A percentile compares a stretch with the other conserved stretches of the same genome.
These are phyloP conservation scores for Hafferia zeledoni DNA, from an alignment of 2,797 vertebrate genomes.

Conservation along the genomic window DNA sequence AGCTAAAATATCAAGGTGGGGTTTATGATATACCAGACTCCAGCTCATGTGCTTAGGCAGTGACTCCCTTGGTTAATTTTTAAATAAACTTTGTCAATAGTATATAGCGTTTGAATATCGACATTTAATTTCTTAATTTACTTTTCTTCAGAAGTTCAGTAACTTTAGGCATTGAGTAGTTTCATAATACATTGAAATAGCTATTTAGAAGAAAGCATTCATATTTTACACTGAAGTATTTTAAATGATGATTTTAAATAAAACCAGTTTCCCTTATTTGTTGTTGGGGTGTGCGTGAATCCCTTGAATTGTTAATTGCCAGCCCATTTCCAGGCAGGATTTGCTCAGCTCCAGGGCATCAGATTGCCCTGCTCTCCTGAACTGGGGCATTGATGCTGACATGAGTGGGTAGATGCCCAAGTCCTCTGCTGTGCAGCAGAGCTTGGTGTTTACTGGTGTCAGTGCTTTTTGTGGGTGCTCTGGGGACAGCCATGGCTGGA, in stretches of 20 bases:
- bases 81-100: neutral
- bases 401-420: neutral
- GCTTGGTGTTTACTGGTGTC: neutral
- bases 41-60: neutral
- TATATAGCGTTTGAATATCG: neutral
- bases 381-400: neutral
- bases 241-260: neutral
- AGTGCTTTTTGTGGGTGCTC: neutral
- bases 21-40: neutral
- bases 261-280: neutral
- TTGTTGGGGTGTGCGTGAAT: neutral
- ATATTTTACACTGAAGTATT: neutral
- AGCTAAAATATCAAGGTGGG: neutral
- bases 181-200: neutral
- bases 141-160: neutral
- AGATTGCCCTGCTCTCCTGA: neutral
- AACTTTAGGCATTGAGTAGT: neutral
- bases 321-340: neutral
- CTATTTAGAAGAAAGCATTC: neutral
- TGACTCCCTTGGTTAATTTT: neutral
- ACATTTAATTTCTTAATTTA: neutral
- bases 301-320: neutral
- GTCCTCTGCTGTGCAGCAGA: neutral
- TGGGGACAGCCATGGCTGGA: rapidly evolving
- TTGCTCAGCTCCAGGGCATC: neutral